phyloP scores from a whole-genome alignment of 2,797 vertebrate species.

The Alfaro cultratus region DNA sequence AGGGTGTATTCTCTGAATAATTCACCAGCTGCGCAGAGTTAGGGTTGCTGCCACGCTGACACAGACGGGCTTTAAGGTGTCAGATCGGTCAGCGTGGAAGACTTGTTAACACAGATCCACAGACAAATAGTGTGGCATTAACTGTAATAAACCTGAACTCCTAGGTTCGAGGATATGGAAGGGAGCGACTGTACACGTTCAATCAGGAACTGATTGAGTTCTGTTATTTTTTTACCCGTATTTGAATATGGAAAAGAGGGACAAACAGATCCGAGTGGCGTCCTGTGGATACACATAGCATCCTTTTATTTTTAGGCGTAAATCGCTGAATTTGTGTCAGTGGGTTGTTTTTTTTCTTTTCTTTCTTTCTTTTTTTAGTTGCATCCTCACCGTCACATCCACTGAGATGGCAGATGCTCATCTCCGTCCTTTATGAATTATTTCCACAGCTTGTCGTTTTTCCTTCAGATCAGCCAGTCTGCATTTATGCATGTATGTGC shows the following conservation, averaged over 20 bases:
- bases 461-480: conserved; percentile 57
- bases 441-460: conserved; percentile 58
- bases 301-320: neutral
- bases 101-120: neutral
- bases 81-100: conserved; percentile 30
- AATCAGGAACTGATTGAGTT: conserved; percentile 1
- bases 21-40: conserved; percentile 68
- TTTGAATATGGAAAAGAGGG: conserved; percentile 68
- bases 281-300: conserved; percentile 1
- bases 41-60: conserved; percentile 45
- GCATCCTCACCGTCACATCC: conserved; percentile 5
- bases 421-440: conserved; percentile 61
- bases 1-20: conserved; percentile 74
- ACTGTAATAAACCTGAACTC: conserved; percentile 15
- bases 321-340: conserved; percentile 15
- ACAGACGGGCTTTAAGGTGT: conserved; percentile 48
- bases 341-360: neutral
- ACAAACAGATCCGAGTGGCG: conserved; percentile 53
- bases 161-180: neutral
- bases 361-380: neutral
- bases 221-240: neutral
- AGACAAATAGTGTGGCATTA: conserved; percentile 4
- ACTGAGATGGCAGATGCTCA: conserved; percentile 21
- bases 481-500: conserved; percentile 23
- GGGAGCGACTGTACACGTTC: neutral